These are phyloP conservation scores for Echeneis naucrates DNA, from an alignment of 2,797 vertebrate species.

Conservation along the genomic window DNA sequence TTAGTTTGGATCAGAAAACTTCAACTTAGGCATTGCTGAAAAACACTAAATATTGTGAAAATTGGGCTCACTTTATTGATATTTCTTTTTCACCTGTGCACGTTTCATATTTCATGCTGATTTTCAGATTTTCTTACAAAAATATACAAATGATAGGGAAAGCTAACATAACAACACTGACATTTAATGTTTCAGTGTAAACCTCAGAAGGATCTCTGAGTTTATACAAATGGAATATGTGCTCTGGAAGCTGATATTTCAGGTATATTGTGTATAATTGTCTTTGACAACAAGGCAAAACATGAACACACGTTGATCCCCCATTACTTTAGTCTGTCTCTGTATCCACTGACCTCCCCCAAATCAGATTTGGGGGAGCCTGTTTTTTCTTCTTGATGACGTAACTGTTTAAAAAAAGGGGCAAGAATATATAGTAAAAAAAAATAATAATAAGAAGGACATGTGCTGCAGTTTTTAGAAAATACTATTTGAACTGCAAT, in stretches of 20 bases:
- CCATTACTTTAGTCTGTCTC: not conserved
- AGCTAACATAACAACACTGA: not conserved
- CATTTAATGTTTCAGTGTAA: slow-evolving; percentile 17
- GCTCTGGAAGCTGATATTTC: not conserved
- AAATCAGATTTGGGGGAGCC: not conserved
- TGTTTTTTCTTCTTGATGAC: not conserved
- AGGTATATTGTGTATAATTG: not conserved
- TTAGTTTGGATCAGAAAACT: slow-evolving; percentile 5
- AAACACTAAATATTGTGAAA: slow-evolving; percentile 34
- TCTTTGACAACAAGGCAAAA: slow-evolving; percentile 4
- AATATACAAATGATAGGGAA: slow-evolving; percentile 6
- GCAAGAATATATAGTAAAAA: not conserved
- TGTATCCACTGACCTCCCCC: not conserved
- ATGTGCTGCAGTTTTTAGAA: not conserved
- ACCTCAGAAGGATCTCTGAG: not conserved
- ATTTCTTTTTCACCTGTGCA: slow-evolving; percentile 48
- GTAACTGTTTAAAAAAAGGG: slow-evolving; percentile 13
- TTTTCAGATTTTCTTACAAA: slow-evolving; percentile 33
- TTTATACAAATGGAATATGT: not conserved
- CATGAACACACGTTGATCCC: slow-evolving; percentile 1
- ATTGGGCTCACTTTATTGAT: slow-evolving; percentile 20
- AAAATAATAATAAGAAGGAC: too few species aligned
- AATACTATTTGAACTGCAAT: not conserved
- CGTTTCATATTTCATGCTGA: slow-evolving; percentile 48
- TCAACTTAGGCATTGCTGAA: slow-evolving; percentile 8